Conservation (phyloP, 2,888 invertebrate genomes). For the Ornithoptera priamus region DNA sequence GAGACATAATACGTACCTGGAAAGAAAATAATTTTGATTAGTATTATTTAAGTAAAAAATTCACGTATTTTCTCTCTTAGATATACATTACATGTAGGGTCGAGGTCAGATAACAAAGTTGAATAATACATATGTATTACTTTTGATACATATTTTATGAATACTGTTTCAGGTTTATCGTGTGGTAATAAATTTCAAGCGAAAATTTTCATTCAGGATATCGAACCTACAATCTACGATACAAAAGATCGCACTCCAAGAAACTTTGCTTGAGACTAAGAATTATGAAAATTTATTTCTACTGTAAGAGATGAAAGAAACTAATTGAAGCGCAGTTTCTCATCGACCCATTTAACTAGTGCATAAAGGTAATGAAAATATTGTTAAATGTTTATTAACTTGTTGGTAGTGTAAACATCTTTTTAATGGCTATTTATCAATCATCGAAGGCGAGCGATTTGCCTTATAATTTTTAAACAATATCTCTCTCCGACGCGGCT, state of each 20-base stretch:
- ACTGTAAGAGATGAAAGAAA: conserved; percentile 1
- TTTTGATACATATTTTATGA: too few species aligned
- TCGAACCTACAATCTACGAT: too few species aligned
- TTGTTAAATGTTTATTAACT: conserved; percentile 2
- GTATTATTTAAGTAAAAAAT: not conserved
- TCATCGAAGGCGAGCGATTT: conserved; percentile 24
- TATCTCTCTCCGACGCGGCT: conserved; percentile 11
- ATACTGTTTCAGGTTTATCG: too few species aligned
- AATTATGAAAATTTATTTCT: not conserved
- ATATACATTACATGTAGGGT: too few species aligned
- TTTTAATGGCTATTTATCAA: conserved; percentile 21
- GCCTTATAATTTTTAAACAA: conserved; percentile 12
- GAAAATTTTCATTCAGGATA: too few species aligned
- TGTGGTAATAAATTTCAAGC: too few species aligned
- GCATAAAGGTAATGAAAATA: not conserved
- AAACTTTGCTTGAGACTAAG: not conserved
- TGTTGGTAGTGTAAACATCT: conserved; percentile 3
- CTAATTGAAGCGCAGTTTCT: not conserved
- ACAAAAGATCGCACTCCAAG: too few species aligned
- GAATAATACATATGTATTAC: too few species aligned
- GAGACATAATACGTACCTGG: conserved; percentile 24
- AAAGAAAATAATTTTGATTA: conserved; percentile 5
- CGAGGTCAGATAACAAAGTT: too few species aligned
- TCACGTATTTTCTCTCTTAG: not conserved
- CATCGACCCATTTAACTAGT: not conserved